phyloP scores from a whole-genome alignment of 2,113 vertebrate species.

The Corythornis madagascariensis region DNA sequence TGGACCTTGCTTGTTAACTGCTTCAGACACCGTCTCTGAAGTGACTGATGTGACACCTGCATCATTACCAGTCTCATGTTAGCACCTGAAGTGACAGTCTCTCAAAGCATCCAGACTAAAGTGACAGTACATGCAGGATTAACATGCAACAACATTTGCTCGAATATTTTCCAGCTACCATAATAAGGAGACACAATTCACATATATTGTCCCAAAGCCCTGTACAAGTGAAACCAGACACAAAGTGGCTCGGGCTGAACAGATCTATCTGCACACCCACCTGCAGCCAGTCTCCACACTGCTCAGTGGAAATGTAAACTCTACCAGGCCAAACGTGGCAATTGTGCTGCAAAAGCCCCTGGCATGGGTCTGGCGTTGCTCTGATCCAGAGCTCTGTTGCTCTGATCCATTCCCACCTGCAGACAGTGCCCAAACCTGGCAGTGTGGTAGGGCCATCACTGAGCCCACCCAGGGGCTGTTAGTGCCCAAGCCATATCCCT shows the following conservation, averaged over 20 bases:
- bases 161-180: background rate
- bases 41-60: background rate
- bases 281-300: background rate
- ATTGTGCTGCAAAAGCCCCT: background rate
- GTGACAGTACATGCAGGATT: fast-evolving
- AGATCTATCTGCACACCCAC: background rate
- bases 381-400: background rate
- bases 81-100: background rate
- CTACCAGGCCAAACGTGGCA: background rate
- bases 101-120: background rate
- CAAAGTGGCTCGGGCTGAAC: background rate
- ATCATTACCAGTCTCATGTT: fast-evolving
- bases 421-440: no score
- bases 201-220: background rate
- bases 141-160: background rate
- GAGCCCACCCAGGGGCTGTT: fast-evolving
- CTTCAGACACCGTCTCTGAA: background rate
- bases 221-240: background rate
- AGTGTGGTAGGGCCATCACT: fast-evolving
- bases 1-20: conserved; percentile 19
- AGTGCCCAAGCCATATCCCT: fast-evolving
- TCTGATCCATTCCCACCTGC: background rate
- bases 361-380: background rate
- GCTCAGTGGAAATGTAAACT: background rate
- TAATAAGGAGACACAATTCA: background rate